These are phyloP conservation scores for Trichacis sp. DNA, from an alignment of 2,888 invertebrate genomes.

Conservation along the genomic window DNA sequence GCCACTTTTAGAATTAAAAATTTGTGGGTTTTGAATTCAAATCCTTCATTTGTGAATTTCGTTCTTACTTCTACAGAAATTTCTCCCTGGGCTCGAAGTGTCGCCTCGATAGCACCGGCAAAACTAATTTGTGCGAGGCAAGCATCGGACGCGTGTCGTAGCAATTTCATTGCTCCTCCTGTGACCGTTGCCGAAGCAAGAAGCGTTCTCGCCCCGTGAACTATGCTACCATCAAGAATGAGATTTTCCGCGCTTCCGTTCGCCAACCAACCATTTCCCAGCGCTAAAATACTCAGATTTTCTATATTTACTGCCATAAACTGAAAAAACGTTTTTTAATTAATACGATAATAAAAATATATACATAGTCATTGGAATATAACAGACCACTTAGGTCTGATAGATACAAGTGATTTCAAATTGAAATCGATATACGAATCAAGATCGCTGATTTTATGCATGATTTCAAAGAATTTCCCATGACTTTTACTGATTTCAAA, in stretches of 20 bases:
- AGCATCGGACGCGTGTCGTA: constrained; percentile 74
- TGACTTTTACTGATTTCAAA: too few species aligned
- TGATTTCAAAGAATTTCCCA: too few species aligned
- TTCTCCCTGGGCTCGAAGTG: constrained; percentile 84
- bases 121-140: constrained; percentile 81
- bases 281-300: constrained; percentile 76
- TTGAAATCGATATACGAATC: too few species aligned
- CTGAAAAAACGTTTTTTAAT: constrained; percentile 67
- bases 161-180: constrained; percentile 74
- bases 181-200: constrained; percentile 80
- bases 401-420: too few species aligned
- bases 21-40: too few species aligned
- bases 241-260: constrained; percentile 80
- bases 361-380: too few species aligned
- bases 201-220: constrained; percentile 77
- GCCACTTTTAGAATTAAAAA: too few species aligned
- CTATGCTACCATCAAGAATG: constrained; percentile 78
- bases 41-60: background rate
- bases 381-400: too few species aligned
- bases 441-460: too few species aligned
- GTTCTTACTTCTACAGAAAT: constrained; percentile 82
- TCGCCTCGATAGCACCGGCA: constrained; percentile 81
- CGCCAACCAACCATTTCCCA: constrained; percentile 78
- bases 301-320: constrained; percentile 89
- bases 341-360: too few species aligned